phyloP scores from a whole-genome alignment of 2,797 vertebrate genomes.

The Silurus lanzhouensis region DNA sequence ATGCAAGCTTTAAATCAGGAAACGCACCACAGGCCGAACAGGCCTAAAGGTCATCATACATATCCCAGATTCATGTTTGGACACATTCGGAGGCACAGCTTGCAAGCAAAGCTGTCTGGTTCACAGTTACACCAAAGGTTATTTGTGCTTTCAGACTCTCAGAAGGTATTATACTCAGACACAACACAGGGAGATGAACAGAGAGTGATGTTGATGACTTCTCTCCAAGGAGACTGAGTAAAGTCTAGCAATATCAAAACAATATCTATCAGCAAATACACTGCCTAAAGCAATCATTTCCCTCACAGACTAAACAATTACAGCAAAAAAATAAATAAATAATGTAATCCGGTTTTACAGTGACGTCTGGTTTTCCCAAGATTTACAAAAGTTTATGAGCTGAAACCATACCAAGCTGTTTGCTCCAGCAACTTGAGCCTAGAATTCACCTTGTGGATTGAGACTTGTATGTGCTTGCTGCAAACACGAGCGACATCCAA shows the following conservation, averaged over 20 bases:
- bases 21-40: conserved; percentile 13
- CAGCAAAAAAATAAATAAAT: not conserved
- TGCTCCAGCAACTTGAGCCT: conserved; percentile 28
- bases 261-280: conserved; percentile 31
- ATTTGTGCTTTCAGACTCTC: conserved; percentile 21
- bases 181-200: conserved; percentile 17
- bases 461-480: conserved; percentile 54
- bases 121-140: conserved; percentile 9
- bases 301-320: conserved; percentile 2
- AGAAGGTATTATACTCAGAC: conserved; percentile 1
- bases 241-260: not conserved
- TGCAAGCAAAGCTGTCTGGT: not conserved
- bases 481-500: conserved; percentile 40
- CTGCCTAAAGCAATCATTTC: conserved; percentile 11
- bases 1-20: conserved; percentile 8
- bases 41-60: conserved; percentile 20
- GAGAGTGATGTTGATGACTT: conserved; percentile 17
- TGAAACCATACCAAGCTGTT: conserved; percentile 38
- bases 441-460: conserved; percentile 42
- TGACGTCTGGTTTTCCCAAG: conserved; percentile 1
- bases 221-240: conserved; percentile 17
- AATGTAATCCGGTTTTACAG: not conserved
- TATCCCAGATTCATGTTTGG: conserved; percentile 12
- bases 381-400: conserved; percentile 20
- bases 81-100: conserved; percentile 16